Conservation (phyloP, 2,888 invertebrate species). For the Molanna angustata region DNA sequence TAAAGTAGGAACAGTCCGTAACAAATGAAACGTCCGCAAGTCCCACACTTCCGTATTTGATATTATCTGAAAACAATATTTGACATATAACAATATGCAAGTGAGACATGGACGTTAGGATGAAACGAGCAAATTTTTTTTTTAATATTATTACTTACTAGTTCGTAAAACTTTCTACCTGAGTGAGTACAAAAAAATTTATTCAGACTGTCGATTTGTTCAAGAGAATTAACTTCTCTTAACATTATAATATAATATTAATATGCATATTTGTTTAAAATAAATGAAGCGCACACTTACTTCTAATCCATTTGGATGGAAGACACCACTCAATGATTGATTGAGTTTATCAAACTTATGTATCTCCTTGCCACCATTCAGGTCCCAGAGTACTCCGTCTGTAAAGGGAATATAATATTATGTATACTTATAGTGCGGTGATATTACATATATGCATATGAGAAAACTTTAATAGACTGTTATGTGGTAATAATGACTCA, state of each 20-base stretch:
- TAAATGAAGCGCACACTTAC: constrained; percentile 47
- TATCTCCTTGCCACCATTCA: constrained; percentile 80
- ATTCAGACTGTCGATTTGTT: too few species aligned
- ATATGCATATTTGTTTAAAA: too few species aligned
- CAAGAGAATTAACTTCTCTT: too few species aligned
- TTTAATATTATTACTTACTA: neutral
- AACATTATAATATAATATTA: too few species aligned
- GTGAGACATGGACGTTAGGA: too few species aligned
- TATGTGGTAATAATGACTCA: too few species aligned
- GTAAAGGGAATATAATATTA: constrained; percentile 30
- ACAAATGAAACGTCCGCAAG: constrained; percentile 86
- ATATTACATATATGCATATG: too few species aligned
- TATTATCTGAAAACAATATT: constrained; percentile 69
- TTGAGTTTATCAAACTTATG: constrained; percentile 98
- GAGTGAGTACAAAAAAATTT: too few species aligned
- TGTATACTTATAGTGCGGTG: neutral
- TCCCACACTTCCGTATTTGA: constrained; percentile 99
- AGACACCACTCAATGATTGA: constrained; percentile 90
- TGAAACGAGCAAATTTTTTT: too few species aligned
- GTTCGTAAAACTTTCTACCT: too few species aligned
- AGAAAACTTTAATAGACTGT: too few species aligned
- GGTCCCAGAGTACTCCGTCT: constrained; percentile 96
- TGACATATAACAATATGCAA: too few species aligned
- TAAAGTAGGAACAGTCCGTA: constrained; percentile 90
- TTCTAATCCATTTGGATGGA: constrained; percentile 94